Evolutionary conservation across 2,888 invertebrate species (phyloP).

Genomic region (Alviniconcha strummeri): DNA sequence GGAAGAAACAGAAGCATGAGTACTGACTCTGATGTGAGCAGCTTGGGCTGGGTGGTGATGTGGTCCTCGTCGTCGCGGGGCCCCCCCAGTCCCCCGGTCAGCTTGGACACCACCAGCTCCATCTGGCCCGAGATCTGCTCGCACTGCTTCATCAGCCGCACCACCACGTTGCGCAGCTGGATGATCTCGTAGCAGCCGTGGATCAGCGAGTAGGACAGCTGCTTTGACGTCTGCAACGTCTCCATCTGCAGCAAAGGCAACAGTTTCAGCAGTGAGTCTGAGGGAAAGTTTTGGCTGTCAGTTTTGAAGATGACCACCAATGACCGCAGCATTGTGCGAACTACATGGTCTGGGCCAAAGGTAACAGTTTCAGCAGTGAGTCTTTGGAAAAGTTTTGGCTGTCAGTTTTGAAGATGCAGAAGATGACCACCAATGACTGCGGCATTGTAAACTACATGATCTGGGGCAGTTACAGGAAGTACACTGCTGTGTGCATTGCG

Average conservation of each 20-base stretch:
- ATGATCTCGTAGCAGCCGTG: conserved; percentile 83
- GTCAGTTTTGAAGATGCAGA: neutral
- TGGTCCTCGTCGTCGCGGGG: conserved; percentile 39
- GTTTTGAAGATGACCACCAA: neutral
- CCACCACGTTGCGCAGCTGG: conserved; percentile 84
- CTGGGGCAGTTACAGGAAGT: too few species aligned
- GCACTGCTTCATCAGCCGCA: conserved; percentile 89
- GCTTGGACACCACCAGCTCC: conserved; percentile 83
- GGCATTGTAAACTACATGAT: neutral
- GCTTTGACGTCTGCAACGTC: conserved; percentile 80
- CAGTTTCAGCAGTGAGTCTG: neutral
- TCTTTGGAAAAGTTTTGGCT: neutral
- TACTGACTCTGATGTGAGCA: conserved; percentile 80
- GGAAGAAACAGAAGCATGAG: neutral
- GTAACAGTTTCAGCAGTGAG: neutral
- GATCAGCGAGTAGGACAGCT: conserved; percentile 84
- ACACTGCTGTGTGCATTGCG: too few species aligned
- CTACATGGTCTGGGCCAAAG: neutral
- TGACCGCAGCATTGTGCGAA: neutral
- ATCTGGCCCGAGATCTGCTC: conserved; percentile 86
- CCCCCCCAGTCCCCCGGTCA: conserved; percentile 66
- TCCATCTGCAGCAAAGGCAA: conserved; percentile 62
- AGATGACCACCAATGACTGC: conserved; percentile 1
- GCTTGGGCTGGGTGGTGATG: conserved; percentile 84
- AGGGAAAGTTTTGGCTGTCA: neutral